Percentiles rank a stretch among this genome's conserved stretches.
Evolutionary conservation across 2,113 vertebrate genomes (phyloP).

Genomic region (Alosa alosa): DNA sequence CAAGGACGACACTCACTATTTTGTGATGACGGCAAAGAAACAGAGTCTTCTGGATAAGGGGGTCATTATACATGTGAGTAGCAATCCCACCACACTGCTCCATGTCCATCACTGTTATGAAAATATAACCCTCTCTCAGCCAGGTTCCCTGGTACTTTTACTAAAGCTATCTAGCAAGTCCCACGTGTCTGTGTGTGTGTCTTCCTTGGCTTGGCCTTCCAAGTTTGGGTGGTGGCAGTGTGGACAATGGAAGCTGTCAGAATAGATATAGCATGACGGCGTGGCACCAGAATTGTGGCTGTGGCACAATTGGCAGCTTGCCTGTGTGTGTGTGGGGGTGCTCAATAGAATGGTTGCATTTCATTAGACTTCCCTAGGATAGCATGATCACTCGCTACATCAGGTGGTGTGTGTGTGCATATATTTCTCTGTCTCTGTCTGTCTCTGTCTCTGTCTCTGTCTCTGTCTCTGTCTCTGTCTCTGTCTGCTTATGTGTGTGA

Average conservation of each 20-base stretch:
- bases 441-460: neutral
- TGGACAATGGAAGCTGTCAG: neutral
- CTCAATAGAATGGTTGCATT: neutral
- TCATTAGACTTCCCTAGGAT: neutral
- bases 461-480: neutral
- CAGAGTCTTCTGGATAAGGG: conserved; percentile 94
- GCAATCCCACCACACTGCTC: neutral
- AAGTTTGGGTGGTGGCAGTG: neutral
- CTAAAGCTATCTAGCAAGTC: neutral
- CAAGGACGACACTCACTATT: conserved; percentile 95
- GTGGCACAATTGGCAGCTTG: neutral
- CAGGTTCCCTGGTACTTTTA: neutral
- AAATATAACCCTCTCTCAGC: neutral
- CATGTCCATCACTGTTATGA: neutral
- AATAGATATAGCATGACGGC: neutral
- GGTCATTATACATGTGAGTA: conserved; percentile 87
- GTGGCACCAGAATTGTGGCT: neutral
- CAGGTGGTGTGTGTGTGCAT: neutral
- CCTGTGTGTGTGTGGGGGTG: neutral
- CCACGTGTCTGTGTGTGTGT: neutral
- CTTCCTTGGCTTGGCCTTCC: neutral
- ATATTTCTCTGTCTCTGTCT: neutral
- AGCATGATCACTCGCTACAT: neutral
- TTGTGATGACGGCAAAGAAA: conserved; percentile 99
- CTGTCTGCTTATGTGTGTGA: no score